Evolutionary conservation across 1,140 invertebrate genomes (phyloP), one percentile per base, ranked within the genome.

Genomic region (Cydia amplana): DNA sequence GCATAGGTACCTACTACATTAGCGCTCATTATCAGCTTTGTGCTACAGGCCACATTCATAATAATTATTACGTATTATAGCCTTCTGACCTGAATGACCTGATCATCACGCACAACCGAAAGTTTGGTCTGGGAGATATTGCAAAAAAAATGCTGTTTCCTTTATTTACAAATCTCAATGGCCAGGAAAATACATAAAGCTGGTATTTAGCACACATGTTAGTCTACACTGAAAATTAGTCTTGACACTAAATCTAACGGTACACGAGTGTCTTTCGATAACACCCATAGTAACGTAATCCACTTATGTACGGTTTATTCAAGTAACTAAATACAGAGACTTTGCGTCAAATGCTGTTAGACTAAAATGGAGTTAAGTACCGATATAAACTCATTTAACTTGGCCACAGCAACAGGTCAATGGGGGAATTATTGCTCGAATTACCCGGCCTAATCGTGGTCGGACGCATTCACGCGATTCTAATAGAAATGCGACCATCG

Each of bases 311-410:
- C 16, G 28, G 36, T 12, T 70, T 36, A 70, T 12, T 70, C 65
- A 36, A 36, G 32, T 70, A 70, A 70, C 65, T 70, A 70, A 70
- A 70, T 70, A 70, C 65, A 70, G 65, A 14, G 65, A 20, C 32
- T 70, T 70, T 36, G 3, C 28, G 65, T 70, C 65, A 18, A 70
- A 70, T n/a, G 65, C 65, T 70, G 65, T 70, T 72, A 80, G 73
- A 70, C 78, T 76, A 75, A 80, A 80, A 75, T 76, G 72, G 73
- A 75, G 70, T 76, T 75, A 76, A 75, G 43, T 72, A 79, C 72
- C 76, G 79, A 82, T 82, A 80, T 82, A 85, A 81, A 82, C 78
- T 84, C 78, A 81, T 85, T 85, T 80, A 83, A 78, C 77, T 78
- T 36, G 67, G 73, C 75, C 73, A 64, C 79, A 74, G 74, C 74